A percentile compares a stretch with the other conserved stretches of the same genome.
Evolutionary conservation across 2,888 invertebrate species (phyloP).

Genomic region (Leptodirus hochenwartii): DNA sequence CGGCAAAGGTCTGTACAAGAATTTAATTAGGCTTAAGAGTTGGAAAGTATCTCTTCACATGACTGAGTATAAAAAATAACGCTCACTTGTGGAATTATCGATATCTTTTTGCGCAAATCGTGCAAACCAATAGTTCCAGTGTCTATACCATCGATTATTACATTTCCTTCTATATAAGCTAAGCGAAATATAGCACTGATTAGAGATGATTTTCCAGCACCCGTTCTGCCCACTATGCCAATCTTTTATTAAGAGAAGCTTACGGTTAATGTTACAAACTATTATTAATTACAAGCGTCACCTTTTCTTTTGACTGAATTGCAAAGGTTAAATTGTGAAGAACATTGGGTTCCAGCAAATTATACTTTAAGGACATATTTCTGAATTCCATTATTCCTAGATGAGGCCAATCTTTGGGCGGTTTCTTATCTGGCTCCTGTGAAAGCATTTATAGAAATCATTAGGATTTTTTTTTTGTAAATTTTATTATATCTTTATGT

Average conservation of each 20-base stretch:
- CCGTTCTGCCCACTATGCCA: conserved; percentile 40
- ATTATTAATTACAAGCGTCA: conserved; percentile 12
- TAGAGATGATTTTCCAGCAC: conserved; percentile 36
- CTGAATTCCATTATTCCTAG: conserved; percentile 40
- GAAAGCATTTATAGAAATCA: neutral
- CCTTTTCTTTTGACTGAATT: conserved; percentile 32
- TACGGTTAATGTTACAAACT: conserved; percentile 4
- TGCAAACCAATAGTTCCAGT: conserved; percentile 30
- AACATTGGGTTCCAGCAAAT: conserved; percentile 39
- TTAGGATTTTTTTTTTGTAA: neutral
- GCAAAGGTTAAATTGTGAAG: conserved; percentile 34
- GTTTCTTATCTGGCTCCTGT: conserved; percentile 22
- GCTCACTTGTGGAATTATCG: conserved; percentile 44
- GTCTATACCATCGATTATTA: conserved; percentile 34
- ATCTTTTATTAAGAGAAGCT: conserved; percentile 15
- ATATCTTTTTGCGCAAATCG: conserved; percentile 34
- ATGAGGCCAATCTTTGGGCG: conserved; percentile 41
- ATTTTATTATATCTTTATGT: neutral
- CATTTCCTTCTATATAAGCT: conserved; percentile 30
- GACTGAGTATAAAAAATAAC: conserved; percentile 31
- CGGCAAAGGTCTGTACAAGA: too few species aligned
- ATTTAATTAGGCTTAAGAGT: too few species aligned
- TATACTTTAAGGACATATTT: conserved; percentile 42
- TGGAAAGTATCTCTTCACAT: too few species aligned
- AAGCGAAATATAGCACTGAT: conserved; percentile 37